Base-by-base conservation (phyloP, 2,888 invertebrate genomes). In the Carpatolechia fugitivella region DNA sequence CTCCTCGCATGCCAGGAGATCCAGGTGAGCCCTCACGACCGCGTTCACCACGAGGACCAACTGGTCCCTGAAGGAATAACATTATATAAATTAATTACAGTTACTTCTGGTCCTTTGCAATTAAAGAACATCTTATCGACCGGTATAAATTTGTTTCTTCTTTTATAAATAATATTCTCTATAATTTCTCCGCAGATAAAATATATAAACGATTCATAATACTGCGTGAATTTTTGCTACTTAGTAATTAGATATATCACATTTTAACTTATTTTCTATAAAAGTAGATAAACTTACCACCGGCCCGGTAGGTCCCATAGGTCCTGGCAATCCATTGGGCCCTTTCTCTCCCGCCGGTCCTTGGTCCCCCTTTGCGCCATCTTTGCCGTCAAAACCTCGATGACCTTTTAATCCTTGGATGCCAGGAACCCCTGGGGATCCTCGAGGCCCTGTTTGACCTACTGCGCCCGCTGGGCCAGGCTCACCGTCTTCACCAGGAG, bases 401-500 rank as follows among this genome's bases (percentile, higher is more conserved):
- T 97, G 96, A 0, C 97, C 97, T 81, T 97, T 97, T 0, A 93
- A 78, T 1, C 97, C 97, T 1, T 96, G 95, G 4, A 96, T 84
- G 0, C 96, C 96, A 0, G 96, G 95, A 80, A 95, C 89, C 36
- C 97, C 92, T 0, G 92, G 90, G 7, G 93, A 78, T 0, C 97
- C 97, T 63, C 96, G 90, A 0, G 94, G 91, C 0, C 97, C 97
- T 0, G 93, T 85, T 16, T 94, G 93, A 0, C 96, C 96, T 3
- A 91, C 77, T 4, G 93, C 83, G 18, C 97, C 97, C 2, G 92
- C 76, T n/a, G 92, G 91, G 0, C 97, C 97, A 0, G 93, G 86
- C 80, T 95, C 96, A 20, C 95, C 97, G 80, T 95, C 97, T 80
- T 95, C 96, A 56, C 95, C 97, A 56, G 92, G 87, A 70, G 92